Evolutionary conservation across 2,797 vertebrate species (phyloP).

Genomic region (Acropternis orthonyx): DNA sequence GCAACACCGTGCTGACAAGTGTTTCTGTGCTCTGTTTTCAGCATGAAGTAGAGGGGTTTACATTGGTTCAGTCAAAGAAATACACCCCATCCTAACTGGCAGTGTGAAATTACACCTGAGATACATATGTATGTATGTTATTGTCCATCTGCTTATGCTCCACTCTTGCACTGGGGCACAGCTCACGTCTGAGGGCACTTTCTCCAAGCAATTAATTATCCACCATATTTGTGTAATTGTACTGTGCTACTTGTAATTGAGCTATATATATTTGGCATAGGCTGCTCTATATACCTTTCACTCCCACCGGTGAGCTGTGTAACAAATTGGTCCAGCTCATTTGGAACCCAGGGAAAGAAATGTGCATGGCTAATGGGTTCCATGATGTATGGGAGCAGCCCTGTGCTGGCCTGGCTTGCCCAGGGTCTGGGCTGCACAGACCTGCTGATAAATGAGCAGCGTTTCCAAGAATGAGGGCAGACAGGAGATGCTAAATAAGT

Average conservation of each 20-base stretch:
- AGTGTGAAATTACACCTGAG: not conserved
- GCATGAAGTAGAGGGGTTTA: not conserved
- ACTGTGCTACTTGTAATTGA: not conserved
- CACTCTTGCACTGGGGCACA: not conserved
- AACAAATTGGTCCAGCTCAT: slow-evolving; percentile 16
- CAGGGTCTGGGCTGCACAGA: not conserved
- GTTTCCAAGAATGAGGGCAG: slow-evolving; percentile 11
- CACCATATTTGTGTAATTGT: not conserved
- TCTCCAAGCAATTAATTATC: not conserved
- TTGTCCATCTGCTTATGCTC: not conserved
- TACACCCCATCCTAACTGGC: not conserved
- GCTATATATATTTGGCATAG: not conserved
- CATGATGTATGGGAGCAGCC: slow-evolving; percentile 32
- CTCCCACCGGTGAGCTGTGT: not conserved
- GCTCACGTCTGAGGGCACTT: not conserved
- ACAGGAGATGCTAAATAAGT: slow-evolving; percentile 30
- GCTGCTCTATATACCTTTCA: not conserved
- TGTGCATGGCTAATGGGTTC: slow-evolving; percentile 28
- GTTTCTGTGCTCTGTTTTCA: not conserved
- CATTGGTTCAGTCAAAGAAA: not conserved
- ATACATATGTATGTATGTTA: not conserved
- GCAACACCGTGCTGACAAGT: not conserved
- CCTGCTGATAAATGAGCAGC: slow-evolving; percentile 50
- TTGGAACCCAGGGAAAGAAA: not conserved
- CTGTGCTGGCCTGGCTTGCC: not conserved